Percentiles rank a stretch among this genome's conserved stretches.
Conservation (phyloP, 2,888 invertebrate genomes). For the Lepidocyrtoides sp. region DNA sequence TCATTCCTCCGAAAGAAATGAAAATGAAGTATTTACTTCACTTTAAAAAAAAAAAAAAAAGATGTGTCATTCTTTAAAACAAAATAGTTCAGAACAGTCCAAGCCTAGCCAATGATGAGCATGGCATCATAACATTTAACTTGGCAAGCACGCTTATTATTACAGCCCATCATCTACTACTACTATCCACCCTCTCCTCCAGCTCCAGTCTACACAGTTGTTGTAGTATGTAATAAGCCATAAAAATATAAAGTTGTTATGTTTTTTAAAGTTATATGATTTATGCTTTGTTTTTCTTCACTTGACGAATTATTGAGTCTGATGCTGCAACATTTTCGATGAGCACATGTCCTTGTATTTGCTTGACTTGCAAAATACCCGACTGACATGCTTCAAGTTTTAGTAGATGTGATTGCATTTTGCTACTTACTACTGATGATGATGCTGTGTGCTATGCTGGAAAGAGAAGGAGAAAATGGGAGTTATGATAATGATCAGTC, state of each 20-base stretch:
- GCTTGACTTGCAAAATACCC: slow-evolving; percentile 51
- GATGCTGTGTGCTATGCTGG: slow-evolving; percentile 16
- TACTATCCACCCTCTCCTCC: not conserved
- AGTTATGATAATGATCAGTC: slow-evolving; percentile 81
- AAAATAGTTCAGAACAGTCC: not conserved
- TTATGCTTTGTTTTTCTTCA: slow-evolving; percentile 63
- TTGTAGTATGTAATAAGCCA: slow-evolving; percentile 20
- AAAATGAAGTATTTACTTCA: not conserved
- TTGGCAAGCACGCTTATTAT: not conserved
- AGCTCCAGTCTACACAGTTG: not conserved
- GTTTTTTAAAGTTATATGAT: slow-evolving; percentile 47
- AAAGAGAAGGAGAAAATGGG: slow-evolving; percentile 61
- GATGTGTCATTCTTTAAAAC: slow-evolving; percentile 3
- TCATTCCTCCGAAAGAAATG: too few species aligned
- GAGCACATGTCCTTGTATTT: slow-evolving; percentile 27
- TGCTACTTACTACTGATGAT: too few species aligned
- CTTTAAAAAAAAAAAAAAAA: not conserved
- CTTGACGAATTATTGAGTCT: slow-evolving; percentile 62
- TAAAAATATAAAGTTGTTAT: slow-evolving; percentile 51
- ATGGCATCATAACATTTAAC: not conserved
- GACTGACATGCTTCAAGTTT: slow-evolving; percentile 17
- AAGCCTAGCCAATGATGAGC: too few species aligned
- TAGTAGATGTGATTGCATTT: not conserved
- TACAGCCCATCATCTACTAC: not conserved
- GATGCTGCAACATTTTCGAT: not conserved